Conservation (phyloP, 2,888 invertebrate species). For the Epinotia demarniana region DNA sequence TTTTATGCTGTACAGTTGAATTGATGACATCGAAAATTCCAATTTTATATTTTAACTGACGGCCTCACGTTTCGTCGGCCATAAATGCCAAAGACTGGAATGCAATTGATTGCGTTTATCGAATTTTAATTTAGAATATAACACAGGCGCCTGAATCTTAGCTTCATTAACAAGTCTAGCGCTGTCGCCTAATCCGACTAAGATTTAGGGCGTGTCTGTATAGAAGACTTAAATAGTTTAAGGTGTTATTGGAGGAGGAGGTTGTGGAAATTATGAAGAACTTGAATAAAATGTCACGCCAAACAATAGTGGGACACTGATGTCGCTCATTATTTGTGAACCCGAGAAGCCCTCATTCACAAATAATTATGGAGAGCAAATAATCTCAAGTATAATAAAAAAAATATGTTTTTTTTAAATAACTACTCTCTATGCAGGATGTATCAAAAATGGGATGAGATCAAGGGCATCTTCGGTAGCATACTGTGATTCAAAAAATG, state of each 20-base stretch:
- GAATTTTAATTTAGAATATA: constrained; percentile 44
- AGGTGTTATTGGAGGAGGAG: constrained; percentile 25
- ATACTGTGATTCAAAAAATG: too few species aligned
- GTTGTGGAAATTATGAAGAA: constrained; percentile 14
- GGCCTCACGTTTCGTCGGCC: constrained; percentile 49
- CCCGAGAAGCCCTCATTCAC: not conserved
- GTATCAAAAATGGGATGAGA: too few species aligned
- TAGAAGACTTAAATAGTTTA: constrained; percentile 40
- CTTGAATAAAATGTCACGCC: constrained; percentile 2
- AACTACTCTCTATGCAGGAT: too few species aligned
- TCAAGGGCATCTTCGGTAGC: too few species aligned
- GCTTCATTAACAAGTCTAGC: constrained; percentile 37
- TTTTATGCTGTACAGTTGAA: constrained; percentile 6
- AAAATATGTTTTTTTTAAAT: too few species aligned
- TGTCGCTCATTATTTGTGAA: constrained; percentile 6
- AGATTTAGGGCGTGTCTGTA: constrained; percentile 41
- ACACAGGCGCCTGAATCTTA: constrained; percentile 43
- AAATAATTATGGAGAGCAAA: not conserved
- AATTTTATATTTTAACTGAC: constrained; percentile 20
- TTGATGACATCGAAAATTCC: constrained; percentile 21
- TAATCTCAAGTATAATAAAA: too few species aligned
- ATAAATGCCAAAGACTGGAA: constrained; percentile 64
- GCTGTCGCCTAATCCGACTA: constrained; percentile 30
- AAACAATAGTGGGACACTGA: not conserved
- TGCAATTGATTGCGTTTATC: constrained; percentile 49